A percentile compares a stretch with the other conserved stretches of the same genome.
Evolutionary conservation across 2,113 vertebrate genomes (phyloP).

Genomic region (Microcebus ravelobensis): DNA sequence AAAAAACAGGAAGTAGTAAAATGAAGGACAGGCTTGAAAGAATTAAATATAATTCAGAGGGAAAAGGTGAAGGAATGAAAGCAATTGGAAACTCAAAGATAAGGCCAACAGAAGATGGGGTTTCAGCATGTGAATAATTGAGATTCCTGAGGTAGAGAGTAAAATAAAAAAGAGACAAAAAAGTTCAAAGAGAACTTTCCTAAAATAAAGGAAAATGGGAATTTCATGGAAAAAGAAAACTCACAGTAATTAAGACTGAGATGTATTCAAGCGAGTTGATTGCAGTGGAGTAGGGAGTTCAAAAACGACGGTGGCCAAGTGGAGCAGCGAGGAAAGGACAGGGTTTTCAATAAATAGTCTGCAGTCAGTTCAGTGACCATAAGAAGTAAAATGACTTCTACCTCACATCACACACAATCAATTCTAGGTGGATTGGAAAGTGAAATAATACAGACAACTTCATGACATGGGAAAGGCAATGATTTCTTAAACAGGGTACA

Average conservation of each 20-base stretch:
- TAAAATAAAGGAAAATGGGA: neutral
- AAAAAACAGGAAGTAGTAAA: neutral
- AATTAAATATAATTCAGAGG: neutral
- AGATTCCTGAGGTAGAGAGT: neutral
- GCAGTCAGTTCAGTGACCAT: neutral
- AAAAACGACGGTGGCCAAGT: neutral
- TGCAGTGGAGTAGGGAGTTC: neutral
- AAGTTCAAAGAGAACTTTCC: neutral
- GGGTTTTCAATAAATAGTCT: neutral
- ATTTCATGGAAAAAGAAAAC: slow-evolving; percentile 31
- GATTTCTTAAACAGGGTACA: neutral
- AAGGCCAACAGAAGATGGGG: neutral
- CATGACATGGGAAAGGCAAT: neutral
- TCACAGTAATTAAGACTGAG: neutral
- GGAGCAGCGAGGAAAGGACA: neutral
- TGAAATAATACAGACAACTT: neutral
- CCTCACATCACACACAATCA: neutral
- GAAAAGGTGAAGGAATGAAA: neutral
- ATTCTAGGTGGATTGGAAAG: neutral
- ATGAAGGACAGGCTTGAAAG: neutral
- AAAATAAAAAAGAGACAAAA: neutral
- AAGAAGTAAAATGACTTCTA: neutral
- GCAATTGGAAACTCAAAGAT: neutral
- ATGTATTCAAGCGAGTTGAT: neutral
- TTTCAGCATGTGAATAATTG: neutral